These are phyloP conservation scores for Phalacrocorax brasilianus DNA, from an alignment of 2,113 vertebrate species.

Conservation along the genomic window DNA sequence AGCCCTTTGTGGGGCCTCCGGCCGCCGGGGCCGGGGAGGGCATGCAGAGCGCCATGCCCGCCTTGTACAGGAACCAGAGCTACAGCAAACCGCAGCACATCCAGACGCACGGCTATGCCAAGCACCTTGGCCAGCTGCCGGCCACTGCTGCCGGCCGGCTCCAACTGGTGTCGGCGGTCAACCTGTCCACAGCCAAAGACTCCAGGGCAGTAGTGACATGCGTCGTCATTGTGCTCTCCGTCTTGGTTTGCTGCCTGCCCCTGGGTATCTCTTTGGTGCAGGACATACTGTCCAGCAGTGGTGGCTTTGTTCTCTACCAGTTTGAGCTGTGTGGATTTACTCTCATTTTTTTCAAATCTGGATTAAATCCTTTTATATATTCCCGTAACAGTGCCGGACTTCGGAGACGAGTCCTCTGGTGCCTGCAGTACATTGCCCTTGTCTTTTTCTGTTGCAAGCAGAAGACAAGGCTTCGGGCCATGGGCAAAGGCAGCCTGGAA, in stretches of 20 bases:
- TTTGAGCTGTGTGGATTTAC: constrained; percentile 94
- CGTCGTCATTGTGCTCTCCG: constrained; percentile 87
- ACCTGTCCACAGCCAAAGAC: constrained; percentile 88
- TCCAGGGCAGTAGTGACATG: constrained; percentile 92
- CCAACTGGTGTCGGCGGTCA: constrained; percentile 84
- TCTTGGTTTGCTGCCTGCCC: constrained; percentile 91
- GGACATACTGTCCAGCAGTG: constrained; percentile 79
- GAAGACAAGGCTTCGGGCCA: constrained; percentile 88
- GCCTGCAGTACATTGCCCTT: constrained; percentile 82
- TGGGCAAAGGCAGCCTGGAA: constrained; percentile 93
- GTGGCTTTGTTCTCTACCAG: constrained; percentile 88
- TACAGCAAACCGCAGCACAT: constrained; percentile 83
- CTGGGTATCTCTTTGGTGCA: constrained; percentile 88
- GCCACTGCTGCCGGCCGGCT: constrained; percentile 66
- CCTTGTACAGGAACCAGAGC: constrained; percentile 89
- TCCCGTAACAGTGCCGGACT: constrained; percentile 93
- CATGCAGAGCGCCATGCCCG: constrained; percentile 77
- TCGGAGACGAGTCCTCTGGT: constrained; percentile 87
- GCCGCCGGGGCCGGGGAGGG: constrained; percentile 50
- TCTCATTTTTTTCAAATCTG: constrained; percentile 93
- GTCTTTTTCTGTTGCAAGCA: constrained; percentile 89
- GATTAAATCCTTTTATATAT: constrained; percentile 96
- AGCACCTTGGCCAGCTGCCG: constrained; percentile 60
- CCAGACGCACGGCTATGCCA: constrained; percentile 77
- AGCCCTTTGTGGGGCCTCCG: constrained; percentile 73